Evolutionary conservation across 2,797 vertebrate genomes (phyloP).

Genomic region (Gouania willdenowi): DNA sequence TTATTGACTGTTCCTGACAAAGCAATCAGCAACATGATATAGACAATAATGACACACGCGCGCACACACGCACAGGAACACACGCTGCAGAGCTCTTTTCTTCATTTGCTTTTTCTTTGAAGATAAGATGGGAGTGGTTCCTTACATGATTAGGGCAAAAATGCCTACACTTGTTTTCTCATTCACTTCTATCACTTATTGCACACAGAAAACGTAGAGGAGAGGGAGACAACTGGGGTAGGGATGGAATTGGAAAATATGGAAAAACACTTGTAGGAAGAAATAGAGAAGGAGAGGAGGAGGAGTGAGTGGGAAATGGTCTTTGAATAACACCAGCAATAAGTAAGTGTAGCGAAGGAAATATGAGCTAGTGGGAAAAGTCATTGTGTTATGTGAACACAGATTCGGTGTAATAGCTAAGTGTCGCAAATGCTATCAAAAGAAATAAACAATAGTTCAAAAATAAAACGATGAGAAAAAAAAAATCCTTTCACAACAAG

Average conservation of each 20-base stretch:
- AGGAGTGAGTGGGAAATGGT: not conserved
- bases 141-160: constrained; percentile 44
- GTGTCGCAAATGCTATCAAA: no score
- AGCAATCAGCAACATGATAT: constrained; percentile 45
- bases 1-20: constrained; percentile 61
- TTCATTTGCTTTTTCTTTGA: constrained; percentile 49
- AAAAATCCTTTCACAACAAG: no score
- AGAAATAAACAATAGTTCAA: no score
- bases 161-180: constrained; percentile 46
- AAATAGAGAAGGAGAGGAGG: not conserved
- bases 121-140: constrained; percentile 56
- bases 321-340: not conserved
- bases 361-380: no score
- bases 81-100: constrained; percentile 17
- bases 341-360: no score
- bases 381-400: no score
- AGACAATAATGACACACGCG: constrained; percentile 4
- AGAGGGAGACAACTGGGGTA: not conserved
- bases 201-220: constrained; percentile 4
- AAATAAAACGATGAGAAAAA: no score
- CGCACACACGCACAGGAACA: not conserved
- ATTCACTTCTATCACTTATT: constrained; percentile 33
- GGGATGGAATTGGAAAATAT: not conserved
- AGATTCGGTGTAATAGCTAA: no score
- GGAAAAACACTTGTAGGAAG: not conserved